A percentile compares a stretch with the other conserved stretches of the same genome.
These are phyloP conservation scores for Luscinia luscinia DNA, from an alignment of 2,797 vertebrate species.

Conservation along the genomic window DNA sequence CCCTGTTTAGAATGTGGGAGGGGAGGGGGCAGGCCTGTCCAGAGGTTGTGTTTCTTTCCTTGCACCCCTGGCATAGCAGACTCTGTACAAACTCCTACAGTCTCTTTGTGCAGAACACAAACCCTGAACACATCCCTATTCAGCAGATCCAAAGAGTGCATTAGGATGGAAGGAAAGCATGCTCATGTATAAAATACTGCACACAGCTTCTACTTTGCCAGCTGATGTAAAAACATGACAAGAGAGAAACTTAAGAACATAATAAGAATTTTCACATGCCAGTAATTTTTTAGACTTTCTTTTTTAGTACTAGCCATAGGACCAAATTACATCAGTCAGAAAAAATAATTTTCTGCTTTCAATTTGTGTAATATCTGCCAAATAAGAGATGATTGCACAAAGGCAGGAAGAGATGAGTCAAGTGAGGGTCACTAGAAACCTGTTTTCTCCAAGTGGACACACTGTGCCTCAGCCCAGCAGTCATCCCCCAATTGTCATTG, in stretches of 20 bases:
- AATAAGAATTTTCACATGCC: neutral
- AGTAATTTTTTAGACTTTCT: neutral
- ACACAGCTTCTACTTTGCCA: neutral
- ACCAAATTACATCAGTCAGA: neutral
- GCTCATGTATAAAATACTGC: neutral
- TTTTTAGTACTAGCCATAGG: neutral
- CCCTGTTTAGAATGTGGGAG: neutral
- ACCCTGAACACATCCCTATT: neutral
- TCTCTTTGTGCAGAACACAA: neutral
- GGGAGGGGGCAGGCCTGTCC: neutral
- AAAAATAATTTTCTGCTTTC: neutral
- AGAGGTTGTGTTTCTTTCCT: accelerated
- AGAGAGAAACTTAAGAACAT: neutral
- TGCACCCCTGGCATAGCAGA: neutral
- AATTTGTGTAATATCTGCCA: neutral
- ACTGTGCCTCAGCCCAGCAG: neutral
- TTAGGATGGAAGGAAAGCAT: neutral
- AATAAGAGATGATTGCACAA: neutral
- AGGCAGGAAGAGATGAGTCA: neutral
- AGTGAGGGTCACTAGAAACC: neutral
- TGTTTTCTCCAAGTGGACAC: neutral
- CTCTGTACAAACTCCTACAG: neutral
- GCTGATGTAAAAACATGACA: neutral
- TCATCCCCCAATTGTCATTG: accelerated
- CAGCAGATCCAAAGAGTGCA: neutral